These are phyloP conservation scores for Tachystola acroxantha DNA, from an alignment of 2,888 invertebrate species.

Conservation along the genomic window DNA sequence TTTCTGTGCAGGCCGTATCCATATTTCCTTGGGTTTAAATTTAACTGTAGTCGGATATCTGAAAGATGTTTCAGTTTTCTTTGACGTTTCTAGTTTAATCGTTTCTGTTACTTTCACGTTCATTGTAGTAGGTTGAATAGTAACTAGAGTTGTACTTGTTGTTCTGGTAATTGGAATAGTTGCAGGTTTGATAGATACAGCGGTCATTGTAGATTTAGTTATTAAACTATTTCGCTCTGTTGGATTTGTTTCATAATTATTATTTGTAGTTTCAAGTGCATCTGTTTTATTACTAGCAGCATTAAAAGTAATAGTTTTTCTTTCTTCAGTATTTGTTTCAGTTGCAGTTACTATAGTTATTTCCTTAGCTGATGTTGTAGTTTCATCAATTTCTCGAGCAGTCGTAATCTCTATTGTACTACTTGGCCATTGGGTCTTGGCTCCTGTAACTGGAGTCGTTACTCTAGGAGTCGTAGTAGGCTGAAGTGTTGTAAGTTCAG, in stretches of 20 bases:
- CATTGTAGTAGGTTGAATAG: slow-evolving; percentile 11
- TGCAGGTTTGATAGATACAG: no score
- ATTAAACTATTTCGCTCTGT: no score
- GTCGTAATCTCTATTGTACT: no score
- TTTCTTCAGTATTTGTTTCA: slow-evolving; percentile 9
- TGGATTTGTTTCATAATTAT: no score
- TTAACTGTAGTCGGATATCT: slow-evolving; percentile 52
- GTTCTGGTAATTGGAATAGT: no score
- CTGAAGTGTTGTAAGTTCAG: slow-evolving; percentile 11
- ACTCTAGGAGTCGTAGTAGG: slow-evolving; percentile 11
- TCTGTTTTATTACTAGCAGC: no score
- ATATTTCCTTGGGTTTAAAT: slow-evolving; percentile 69
- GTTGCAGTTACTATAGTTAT: no score
- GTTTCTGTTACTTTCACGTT: slow-evolving; percentile 21
- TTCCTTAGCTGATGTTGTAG: no score
- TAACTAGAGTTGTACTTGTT: slow-evolving; percentile 2
- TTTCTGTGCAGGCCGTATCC: slow-evolving; percentile 71
- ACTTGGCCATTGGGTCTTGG: no score
- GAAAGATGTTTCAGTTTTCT: slow-evolving; percentile 41
- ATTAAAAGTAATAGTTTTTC: no score
- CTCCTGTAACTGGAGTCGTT: slow-evolving; percentile 2
- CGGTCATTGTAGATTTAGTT: no score
- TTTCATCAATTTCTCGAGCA: no score
- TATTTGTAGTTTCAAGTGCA: slow-evolving; percentile 10
- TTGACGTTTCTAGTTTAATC: slow-evolving; percentile 32